phyloP scores from a whole-genome alignment of 1,140 invertebrate species.

The Ectropis grisescens region DNA sequence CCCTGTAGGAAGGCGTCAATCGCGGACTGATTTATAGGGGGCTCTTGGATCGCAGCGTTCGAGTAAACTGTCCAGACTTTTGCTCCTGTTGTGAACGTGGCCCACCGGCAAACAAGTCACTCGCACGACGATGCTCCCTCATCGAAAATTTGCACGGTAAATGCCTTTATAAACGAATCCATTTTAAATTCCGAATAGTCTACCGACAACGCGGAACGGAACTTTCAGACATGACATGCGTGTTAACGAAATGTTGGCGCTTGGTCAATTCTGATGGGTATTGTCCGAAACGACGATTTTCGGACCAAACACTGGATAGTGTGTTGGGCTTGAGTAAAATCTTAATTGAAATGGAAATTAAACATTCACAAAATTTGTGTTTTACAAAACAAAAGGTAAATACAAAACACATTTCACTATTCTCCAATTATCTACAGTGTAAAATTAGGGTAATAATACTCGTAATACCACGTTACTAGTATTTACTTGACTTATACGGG shows the following conservation, averaged over 20 bases:
- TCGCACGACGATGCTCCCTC: constrained; percentile 57
- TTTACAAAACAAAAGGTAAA: no score
- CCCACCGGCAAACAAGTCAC: constrained; percentile 63
- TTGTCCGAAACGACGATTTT: no score
- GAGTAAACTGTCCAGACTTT: constrained; percentile 59
- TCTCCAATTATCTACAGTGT: no score
- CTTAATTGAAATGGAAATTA: no score
- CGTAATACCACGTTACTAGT: no score
- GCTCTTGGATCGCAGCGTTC: constrained; percentile 32
- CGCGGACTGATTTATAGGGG: constrained; percentile 62
- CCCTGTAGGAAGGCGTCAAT: constrained; percentile 65
- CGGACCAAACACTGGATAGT: no score
- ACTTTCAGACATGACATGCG: constrained; percentile 61
- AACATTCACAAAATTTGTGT: no score
- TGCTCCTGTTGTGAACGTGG: constrained; percentile 42
- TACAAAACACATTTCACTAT: no score
- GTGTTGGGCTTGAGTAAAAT: no score
- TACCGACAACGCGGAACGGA: constrained; percentile 57
- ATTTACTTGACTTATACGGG: no score
- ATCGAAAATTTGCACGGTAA: constrained; percentile 61
- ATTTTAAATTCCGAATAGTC: constrained; percentile 63
- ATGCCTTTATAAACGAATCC: constrained; percentile 64
- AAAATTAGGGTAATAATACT: no score
- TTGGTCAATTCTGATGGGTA: constrained; percentile 47
- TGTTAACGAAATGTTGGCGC: constrained; percentile 58